A percentile compares a stretch with the other conserved stretches of the same genome.
phyloP scores from a whole-genome alignment of 2,113 vertebrate species.

The Madoqua kirkii region DNA sequence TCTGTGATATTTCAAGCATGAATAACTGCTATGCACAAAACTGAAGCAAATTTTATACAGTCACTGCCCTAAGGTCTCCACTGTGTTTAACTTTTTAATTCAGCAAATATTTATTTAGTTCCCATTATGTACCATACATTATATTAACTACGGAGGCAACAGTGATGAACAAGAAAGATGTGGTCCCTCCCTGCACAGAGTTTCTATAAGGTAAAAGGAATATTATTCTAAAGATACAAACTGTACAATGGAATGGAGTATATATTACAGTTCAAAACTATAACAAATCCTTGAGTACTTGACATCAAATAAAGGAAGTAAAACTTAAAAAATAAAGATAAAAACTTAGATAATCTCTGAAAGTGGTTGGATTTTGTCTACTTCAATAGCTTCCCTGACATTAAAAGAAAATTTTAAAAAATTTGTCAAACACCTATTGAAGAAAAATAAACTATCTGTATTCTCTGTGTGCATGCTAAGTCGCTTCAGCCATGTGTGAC shows the following conservation, averaged over 20 bases:
- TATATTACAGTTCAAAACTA: not conserved
- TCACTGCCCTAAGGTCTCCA: not conserved
- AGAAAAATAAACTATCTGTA: not conserved
- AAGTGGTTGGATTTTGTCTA: not conserved
- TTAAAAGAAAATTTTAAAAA: constrained; percentile 5
- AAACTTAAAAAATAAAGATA: not conserved
- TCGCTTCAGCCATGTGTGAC: not conserved
- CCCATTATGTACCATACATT: not conserved
- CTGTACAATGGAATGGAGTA: not conserved
- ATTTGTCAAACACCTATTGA: not conserved
- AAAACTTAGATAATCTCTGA: not conserved
- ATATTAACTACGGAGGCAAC: not conserved
- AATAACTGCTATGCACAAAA: not conserved
- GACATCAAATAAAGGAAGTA: not conserved
- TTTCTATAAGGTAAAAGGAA: not conserved
- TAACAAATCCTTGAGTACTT: not conserved
- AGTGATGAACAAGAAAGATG: not conserved
- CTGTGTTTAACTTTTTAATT: not conserved
- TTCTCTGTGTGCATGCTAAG: not conserved
- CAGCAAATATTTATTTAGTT: not conserved
- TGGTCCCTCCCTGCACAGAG: not conserved
- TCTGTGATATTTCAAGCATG: not conserved
- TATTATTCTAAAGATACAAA: not conserved
- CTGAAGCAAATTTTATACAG: not conserved
- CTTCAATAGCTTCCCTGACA: not conserved